phyloP scores from a whole-genome alignment of 2,113 vertebrate genomes.

The Sula dactylatra region DNA sequence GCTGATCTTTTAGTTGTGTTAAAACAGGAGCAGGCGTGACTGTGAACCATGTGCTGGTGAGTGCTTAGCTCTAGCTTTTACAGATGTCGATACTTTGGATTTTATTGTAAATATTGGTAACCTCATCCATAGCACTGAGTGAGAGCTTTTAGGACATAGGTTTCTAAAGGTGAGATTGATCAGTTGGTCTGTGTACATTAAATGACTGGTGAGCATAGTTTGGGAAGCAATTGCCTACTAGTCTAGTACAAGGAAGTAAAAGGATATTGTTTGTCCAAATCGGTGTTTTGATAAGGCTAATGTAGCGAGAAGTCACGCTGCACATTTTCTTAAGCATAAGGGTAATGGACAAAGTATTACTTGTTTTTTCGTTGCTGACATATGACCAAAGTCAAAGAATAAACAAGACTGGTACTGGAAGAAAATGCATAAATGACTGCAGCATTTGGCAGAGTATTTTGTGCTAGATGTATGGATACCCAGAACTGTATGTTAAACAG shows the following conservation, averaged over 20 bases:
- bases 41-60: not conserved
- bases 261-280: not conserved
- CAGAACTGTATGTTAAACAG: not conserved
- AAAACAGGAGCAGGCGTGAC: not conserved
- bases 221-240: not conserved
- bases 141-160: not conserved
- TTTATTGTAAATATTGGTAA: not conserved
- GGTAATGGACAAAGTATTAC: not conserved
- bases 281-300: not conserved
- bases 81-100: not conserved
- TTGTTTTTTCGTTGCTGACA: not conserved
- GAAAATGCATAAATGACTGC: not conserved
- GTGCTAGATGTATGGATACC: not conserved
- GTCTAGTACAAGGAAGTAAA: not conserved
- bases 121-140: not conserved
- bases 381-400: not conserved
- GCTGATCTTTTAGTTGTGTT: not conserved
- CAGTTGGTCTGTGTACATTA: not conserved
- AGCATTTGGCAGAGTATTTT: not conserved
- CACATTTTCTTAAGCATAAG: not conserved
- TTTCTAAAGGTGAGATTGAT: not conserved
- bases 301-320: not conserved
- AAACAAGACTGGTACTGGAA: not conserved
- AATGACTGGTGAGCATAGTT: not conserved
- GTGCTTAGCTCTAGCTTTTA: not conserved